Base-by-base conservation (phyloP, 2,113 vertebrate genomes). In the Gadus macrocephalus region DNA sequence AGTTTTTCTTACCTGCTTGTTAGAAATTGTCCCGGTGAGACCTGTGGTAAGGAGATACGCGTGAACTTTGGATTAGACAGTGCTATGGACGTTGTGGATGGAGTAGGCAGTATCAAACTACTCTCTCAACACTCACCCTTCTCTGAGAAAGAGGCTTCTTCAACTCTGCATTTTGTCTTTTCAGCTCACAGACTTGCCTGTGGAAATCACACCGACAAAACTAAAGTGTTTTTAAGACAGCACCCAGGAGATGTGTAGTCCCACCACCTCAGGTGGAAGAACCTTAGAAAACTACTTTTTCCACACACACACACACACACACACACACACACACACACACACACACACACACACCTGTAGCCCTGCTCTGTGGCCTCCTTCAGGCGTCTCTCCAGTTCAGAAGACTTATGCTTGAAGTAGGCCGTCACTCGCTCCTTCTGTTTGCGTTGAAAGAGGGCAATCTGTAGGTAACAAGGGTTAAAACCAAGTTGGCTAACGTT, bases 91-190 rank as follows among this genome's bases (percentile, higher is more conserved):
- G 42, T 49, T 49, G 42, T 9, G 42, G 42, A 14, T 49, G 42
- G 42, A 49, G 42, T 49, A 49, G 7, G 42, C 2, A 9, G 42
- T 49, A 14, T 49, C 42, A 49, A 49, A 2, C 42, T 49, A 12
- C 8, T 9, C 28, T 27, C 19, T 5, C 3, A 59, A 55, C 15
- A 82, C 82, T 86, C 75, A 93, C 94, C 92, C 93, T 94, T 62
- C 93, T 83, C 74, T 92, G 86, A 74, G 90, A 91, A 69, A 94
- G 87, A 42, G 90, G 91, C 79, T 92, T 94, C 88, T 93, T 95
- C 35, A 95, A 74, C 71, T 95, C 93, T 27, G 64, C 82, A 70
- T 91, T 95, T 77, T 95, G 92, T 64, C 85, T 90, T 77, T 76
- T 92, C 73, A 94, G 81, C 53, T 87, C 70, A 31, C 84, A 91